Evolutionary conservation across 1,140 invertebrate species (phyloP).

Genomic region (Drosophila tropicalis): DNA sequence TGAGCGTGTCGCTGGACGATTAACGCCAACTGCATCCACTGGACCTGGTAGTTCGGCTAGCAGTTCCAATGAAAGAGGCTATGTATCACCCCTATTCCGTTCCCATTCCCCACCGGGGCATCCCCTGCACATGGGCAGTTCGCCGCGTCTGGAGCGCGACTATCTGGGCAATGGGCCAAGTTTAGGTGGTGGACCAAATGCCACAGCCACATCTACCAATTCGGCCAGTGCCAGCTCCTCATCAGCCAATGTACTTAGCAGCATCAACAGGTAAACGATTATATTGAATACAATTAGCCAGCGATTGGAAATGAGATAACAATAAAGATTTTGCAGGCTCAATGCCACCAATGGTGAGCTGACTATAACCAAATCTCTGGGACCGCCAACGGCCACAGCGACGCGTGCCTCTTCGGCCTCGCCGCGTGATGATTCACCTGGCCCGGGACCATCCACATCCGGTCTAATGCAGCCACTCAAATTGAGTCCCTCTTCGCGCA

Average conservation of each 20-base stretch:
- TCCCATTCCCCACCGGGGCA: slow-evolving; percentile 69
- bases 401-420: slow-evolving; percentile 86
- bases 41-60: slow-evolving; percentile 33
- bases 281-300: too few relatives aligned
- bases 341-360: slow-evolving; percentile 90
- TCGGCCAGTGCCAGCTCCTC: slow-evolving; percentile 48
- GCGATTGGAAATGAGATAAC: neutral
- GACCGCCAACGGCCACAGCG: slow-evolving; percentile 84
- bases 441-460: slow-evolving; percentile 71
- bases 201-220: slow-evolving; percentile 31
- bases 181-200: slow-evolving; percentile 29
- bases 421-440: slow-evolving; percentile 68
- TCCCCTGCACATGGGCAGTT: slow-evolving; percentile 64
- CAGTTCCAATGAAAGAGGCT: slow-evolving; percentile 76
- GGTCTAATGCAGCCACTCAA: slow-evolving; percentile 76
- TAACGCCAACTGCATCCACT: slow-evolving; percentile 47
- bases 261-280: slow-evolving; percentile 83
- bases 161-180: slow-evolving; percentile 75
- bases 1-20: slow-evolving; percentile 39
- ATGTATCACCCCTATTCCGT: slow-evolving; percentile 78
- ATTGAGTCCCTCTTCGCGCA: slow-evolving; percentile 67
- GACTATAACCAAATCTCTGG: slow-evolving; percentile 90
- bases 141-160: slow-evolving; percentile 72
- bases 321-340: slow-evolving; percentile 84
- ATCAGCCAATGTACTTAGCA: slow-evolving; percentile 83